Percentiles rank a stretch among this genome's conserved stretches.
phyloP scores from a whole-genome alignment of 2,113 vertebrate genomes.

The Guaruba guarouba region DNA sequence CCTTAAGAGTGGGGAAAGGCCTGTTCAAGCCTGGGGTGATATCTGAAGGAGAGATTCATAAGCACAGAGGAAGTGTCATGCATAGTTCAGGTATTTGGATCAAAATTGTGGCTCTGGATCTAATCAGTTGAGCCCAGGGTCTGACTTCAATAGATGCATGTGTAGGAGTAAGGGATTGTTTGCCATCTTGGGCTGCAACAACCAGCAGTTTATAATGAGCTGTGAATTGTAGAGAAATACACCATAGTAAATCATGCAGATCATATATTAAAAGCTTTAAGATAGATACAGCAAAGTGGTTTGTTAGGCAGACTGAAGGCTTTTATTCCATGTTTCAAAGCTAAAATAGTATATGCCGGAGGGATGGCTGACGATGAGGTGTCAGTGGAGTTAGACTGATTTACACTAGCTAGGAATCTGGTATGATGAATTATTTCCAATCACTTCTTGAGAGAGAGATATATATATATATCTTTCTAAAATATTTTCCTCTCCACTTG shows the following conservation, averaged over 20 bases:
- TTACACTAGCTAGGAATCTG: not conserved
- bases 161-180: not conserved
- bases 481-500: not conserved
- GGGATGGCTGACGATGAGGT: not conserved
- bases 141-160: not conserved
- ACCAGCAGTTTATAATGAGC: not conserved
- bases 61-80: not conserved
- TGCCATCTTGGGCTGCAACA: not conserved
- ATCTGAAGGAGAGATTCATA: not conserved
- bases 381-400: not conserved
- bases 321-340: not conserved
- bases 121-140: not conserved
- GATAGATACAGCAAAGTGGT: not conserved
- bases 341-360: not conserved
- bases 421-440: not conserved
- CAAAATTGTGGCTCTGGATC: conserved; percentile 21
- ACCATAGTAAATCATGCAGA: not conserved
- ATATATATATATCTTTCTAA: not conserved
- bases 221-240: not conserved
- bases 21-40: not conserved
- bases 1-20: not conserved
- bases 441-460: not conserved
- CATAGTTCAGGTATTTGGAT: not conserved
- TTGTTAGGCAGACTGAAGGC: not conserved
- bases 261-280: not conserved